phyloP scores from a whole-genome alignment of 2,888 invertebrate genomes.

The Tachina lurida region DNA sequence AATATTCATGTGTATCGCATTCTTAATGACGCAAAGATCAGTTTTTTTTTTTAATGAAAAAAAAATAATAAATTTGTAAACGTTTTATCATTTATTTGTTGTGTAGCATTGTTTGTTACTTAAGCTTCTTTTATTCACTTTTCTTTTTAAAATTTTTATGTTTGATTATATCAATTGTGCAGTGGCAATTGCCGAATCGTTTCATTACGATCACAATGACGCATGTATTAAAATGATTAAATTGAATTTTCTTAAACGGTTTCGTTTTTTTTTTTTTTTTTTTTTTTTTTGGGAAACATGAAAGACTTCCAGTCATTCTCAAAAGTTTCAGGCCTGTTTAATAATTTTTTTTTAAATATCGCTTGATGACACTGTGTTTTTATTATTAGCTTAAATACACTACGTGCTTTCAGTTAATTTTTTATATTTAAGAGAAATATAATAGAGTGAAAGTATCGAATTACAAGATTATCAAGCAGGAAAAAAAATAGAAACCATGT shows the following conservation, averaged over 20 bases:
- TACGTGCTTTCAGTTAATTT: too few relatives aligned
- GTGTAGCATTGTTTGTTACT: constrained; percentile 36
- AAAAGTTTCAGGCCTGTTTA: not conserved
- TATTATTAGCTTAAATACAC: too few relatives aligned
- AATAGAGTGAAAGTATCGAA: too few relatives aligned
- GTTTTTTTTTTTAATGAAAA: constrained; percentile 14
- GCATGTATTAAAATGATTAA: not conserved
- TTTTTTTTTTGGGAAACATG: not conserved
- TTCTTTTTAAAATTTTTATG: not conserved
- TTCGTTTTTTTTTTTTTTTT: too few relatives aligned
- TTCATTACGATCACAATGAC: constrained; percentile 6
- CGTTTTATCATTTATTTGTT: constrained; percentile 33
- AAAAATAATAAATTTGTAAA: not conserved
- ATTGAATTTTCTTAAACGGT: not conserved
- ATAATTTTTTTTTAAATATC: too few relatives aligned
- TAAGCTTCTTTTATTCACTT: not conserved
- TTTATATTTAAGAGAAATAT: too few relatives aligned
- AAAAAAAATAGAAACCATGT: too few relatives aligned
- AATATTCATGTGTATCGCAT: constrained; percentile 60
- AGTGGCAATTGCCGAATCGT: constrained; percentile 28
- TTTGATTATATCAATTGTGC: constrained; percentile 36
- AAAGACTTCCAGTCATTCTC: not conserved
- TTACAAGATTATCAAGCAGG: too few relatives aligned
- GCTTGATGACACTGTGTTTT: too few relatives aligned
- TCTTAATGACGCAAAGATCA: constrained; percentile 66